Base-by-base conservation (phyloP, 2,888 invertebrate genomes). In the Entomobrya multifasciata region DNA sequence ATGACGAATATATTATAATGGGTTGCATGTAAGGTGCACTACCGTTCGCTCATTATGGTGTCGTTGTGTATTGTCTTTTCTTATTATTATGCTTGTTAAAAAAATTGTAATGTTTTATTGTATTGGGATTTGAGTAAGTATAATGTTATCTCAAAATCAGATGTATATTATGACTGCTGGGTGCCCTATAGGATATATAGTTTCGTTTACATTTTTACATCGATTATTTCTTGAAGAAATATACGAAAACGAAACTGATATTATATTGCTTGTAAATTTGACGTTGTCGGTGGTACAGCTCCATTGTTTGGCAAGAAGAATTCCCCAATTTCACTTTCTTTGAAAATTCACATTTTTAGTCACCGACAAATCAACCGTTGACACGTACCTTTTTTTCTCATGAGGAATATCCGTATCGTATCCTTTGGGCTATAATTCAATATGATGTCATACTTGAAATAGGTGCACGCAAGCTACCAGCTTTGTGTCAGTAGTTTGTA, bases 301-400 rank as follows among this genome's bases (percentile, higher is more conserved):
- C 36, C 8, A 70, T 36, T 17, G 47, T 25, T 8, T 13, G 70
- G 15, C 30, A 55, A 44, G 27, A 20, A 72, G 36, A 22, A 62
- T 36, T 86, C 72, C 78, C 72, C 60, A 86, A 81, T 86, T 86
- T 86, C 86, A 81, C 86, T 86, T 86, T 86, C 77, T 20, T 86
- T 74, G 65, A 49, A 55, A 60, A 30, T 67, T 52, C 13, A 15
- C 44, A 74, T 74, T 81, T 72, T 74, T 72, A 65, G 57, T 41
- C 25, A 57, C 65, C 55, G 67, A 55, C 80, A 80, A 67, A 76
- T 52, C 30, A 36, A 36, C 41, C 44, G 82, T 55, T 72, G 81
- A 72, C 72, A 60, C 74, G 74, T 76, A 76, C 52, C 20, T 55
- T 76, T 55, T 55, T 10, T 36, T 4, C 49, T 27, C 8, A 17